Percentiles rank a stretch among this genome's conserved stretches.
Evolutionary conservation across 2,888 invertebrate species (phyloP).

Genomic region (Drosophila peninsularis): DNA sequence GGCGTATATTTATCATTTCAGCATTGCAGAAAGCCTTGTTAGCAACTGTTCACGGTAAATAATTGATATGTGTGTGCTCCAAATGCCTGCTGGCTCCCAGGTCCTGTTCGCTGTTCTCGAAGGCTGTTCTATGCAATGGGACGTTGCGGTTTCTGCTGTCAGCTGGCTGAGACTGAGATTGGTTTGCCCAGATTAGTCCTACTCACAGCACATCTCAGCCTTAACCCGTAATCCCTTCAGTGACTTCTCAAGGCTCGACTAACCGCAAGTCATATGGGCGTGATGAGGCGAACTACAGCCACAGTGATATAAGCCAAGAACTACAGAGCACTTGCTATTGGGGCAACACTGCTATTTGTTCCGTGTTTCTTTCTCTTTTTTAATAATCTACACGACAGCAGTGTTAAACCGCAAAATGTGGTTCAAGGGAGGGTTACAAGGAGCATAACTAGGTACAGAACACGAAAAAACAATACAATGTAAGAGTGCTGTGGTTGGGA

Average conservation of each 20-base stretch:
- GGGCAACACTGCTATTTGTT: constrained; percentile 10
- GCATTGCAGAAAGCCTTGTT: constrained; percentile 1
- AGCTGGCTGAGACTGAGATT: constrained; percentile 16
- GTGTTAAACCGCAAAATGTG: constrained; percentile 67
- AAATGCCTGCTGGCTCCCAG: not conserved
- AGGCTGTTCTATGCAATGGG: not conserved
- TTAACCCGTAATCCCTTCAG: not conserved
- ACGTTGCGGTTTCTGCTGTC: constrained; percentile 18
- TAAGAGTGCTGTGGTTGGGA: not conserved
- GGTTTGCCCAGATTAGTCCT: not conserved
- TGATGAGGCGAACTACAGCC: not conserved
- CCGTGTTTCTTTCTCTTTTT: constrained; percentile 13
- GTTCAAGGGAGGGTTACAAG: constrained; percentile 19
- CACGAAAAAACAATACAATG: not conserved
- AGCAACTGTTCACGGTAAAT: constrained; percentile 10
- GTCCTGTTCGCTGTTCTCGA: constrained; percentile 2
- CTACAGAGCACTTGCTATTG: not conserved
- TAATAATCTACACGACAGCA: constrained; percentile 69
- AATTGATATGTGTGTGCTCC: constrained; percentile 18
- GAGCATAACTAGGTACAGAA: constrained; percentile 16
- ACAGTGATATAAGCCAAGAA: not conserved
- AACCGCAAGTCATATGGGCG: not conserved
- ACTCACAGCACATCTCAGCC: not conserved
- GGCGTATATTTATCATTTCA: constrained; percentile 4
- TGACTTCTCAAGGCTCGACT: constrained; percentile 4